A percentile compares a stretch with the other conserved stretches of the same genome.
These are phyloP conservation scores for Poeciliopsis infans DNA, from an alignment of 2,797 vertebrate genomes.

Conservation along the genomic window DNA sequence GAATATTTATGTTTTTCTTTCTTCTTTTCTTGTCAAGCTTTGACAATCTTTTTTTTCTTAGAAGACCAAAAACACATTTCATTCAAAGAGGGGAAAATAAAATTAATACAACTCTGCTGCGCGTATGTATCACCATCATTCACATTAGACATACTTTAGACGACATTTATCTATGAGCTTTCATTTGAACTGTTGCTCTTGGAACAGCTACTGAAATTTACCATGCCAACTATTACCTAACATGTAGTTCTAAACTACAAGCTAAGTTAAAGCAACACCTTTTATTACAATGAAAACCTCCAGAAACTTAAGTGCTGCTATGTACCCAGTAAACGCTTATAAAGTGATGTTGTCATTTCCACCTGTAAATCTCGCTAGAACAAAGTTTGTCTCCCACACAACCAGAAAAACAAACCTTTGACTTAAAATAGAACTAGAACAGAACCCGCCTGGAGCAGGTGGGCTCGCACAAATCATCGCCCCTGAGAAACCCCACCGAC, in stretches of 20 bases:
- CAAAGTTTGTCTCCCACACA: neutral
- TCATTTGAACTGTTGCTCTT: neutral
- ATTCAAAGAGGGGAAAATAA: neutral
- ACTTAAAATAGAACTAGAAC: conserved; percentile 61
- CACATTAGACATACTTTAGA: neutral
- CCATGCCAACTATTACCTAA: neutral
- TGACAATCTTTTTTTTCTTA: conserved; percentile 8
- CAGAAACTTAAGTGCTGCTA: neutral
- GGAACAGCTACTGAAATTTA: neutral
- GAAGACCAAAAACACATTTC: conserved; percentile 4
- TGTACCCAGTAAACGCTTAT: neutral
- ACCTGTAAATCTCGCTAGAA: conserved; percentile 21
- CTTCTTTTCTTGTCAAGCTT: conserved; percentile 5
- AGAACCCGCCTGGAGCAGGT: conserved; percentile 60
- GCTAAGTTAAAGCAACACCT: neutral
- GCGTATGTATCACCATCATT: neutral
- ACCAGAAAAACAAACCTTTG: conserved; percentile 30
- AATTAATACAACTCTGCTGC: neutral
- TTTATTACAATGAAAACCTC: neutral
- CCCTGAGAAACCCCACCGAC: conserved; percentile 50
- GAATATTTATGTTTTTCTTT: neutral
- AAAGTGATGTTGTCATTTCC: neutral
- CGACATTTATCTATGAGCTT: neutral
- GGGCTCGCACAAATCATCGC: conserved; percentile 64
- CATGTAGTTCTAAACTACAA: neutral